Evolutionary conservation across 2,888 invertebrate species (phyloP), one percentile per base, ranked within the genome.

Genomic region (Napeogenes inachia): DNA sequence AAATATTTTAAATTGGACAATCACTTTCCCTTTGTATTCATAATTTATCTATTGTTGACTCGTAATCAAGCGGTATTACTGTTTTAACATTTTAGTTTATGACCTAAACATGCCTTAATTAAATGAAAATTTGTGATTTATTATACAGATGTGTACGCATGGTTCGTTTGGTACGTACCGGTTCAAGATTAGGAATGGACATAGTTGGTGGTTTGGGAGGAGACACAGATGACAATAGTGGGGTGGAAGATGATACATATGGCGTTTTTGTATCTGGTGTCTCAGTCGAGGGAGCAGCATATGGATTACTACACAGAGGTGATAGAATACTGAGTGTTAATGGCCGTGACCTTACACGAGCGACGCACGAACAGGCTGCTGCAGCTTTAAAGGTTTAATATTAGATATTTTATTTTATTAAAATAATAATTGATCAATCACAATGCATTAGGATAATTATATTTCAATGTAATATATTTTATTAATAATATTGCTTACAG

Each of bases 351-450:
- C 83, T 96, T 54, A 90, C 94, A 4, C 91, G 93, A 66, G 95
- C 95, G 1, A 94, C 95, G 54, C 95, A 96, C 77, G 95, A 96
- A 75, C 92, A 94, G 74, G 96, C 95, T 0, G 96, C 96, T 3
- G 94, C 94, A 64, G 94, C 91, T 5, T 73, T 91, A 50, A 91
- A 91, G 87, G 91, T 91, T 75, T 12, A 62, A 64, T 50, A 55
- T 47, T 30, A 50, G 46, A 21, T n/a, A 12, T 46, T 2, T 21
- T 57, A 32, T 46, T 30, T 10, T 2, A 30, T 45, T 56, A 13
- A 35, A 38, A 38, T 38, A 38, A 4, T 4, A 1, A 38, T 3
- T 38, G 8, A 38, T 38, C 4, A 38, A 38, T 38, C 38, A 8
- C 38, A 3, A 8, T 38, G 21, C 21, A 21, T 21, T 21, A 21